Percentiles rank a stretch among this genome's conserved stretches.
Conservation (phyloP, 2,113 vertebrate species). For the Hippocampus zosterae region DNA sequence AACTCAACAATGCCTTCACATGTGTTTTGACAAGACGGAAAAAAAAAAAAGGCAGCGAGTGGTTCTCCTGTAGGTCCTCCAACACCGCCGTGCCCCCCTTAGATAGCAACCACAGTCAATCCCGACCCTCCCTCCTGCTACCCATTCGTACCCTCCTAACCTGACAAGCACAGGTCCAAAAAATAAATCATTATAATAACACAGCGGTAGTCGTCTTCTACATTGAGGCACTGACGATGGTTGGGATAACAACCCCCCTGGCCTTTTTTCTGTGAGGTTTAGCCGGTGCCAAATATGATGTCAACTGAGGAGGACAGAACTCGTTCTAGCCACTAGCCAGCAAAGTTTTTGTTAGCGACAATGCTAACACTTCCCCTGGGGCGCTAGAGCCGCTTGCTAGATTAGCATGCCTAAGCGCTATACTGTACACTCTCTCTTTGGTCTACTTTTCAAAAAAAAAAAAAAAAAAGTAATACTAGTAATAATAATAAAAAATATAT, state of each 20-base stretch:
- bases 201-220: constrained; percentile 29
- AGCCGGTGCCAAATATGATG: constrained; percentile 50
- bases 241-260: neutral
- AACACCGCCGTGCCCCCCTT: neutral
- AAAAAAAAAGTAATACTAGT: neutral
- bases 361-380: constrained; percentile 10
- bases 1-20: constrained; percentile 68
- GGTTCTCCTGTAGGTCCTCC: neutral
- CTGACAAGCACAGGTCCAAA: constrained; percentile 64
- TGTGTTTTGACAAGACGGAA: constrained; percentile 28
- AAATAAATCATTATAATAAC: constrained; percentile 29
- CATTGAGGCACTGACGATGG: constrained; percentile 21
- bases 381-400: constrained; percentile 17
- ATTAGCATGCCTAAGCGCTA: constrained; percentile 51
- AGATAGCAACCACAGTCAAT: constrained; percentile 60
- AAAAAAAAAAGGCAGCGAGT: neutral
- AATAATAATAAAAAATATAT: neutral
- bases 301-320: constrained; percentile 37
- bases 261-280: constrained; percentile 34
- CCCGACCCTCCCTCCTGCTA: constrained; percentile 19
- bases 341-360: constrained; percentile 18
- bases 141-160: constrained; percentile 43
- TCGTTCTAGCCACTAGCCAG: constrained; percentile 22
- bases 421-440: constrained; percentile 17
- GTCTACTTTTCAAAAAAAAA: constrained; percentile 45